These are phyloP conservation scores for Dicycla oo DNA, from an alignment of 2,888 invertebrate species.

Conservation along the genomic window DNA sequence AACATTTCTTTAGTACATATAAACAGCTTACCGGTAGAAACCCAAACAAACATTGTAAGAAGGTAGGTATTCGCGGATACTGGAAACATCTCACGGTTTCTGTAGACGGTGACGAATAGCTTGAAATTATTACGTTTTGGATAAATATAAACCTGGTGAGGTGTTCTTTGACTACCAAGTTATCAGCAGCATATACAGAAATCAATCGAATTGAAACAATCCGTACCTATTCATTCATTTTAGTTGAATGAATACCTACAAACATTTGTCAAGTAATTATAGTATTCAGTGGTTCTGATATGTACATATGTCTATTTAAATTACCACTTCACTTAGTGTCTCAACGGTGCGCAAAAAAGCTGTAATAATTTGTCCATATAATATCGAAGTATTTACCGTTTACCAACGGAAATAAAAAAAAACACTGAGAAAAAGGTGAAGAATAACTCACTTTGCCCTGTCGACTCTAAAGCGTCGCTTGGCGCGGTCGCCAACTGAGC, in stretches of 20 bases:
- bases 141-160: conserved; percentile 23
- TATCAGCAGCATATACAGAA: conserved; percentile 6
- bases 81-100: conserved; percentile 23
- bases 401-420: conserved; percentile 3
- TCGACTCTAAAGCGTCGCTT: conserved; percentile 92
- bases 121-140: conserved; percentile 20
- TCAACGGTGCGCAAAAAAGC: conserved; percentile 8
- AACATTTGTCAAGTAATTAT: neutral
- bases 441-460: conserved; percentile 91
- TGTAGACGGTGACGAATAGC: conserved; percentile 20
- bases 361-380: neutral
- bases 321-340: neutral
- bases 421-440: neutral
- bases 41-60: conserved; percentile 36
- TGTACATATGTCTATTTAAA: conserved; percentile 1
- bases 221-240: neutral
- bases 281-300: too few relatives aligned
- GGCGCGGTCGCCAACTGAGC: conserved; percentile 90
- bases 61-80: conserved; percentile 5
- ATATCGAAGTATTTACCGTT: conserved; percentile 5
- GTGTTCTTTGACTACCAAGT: conserved; percentile 8
- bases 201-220: neutral
- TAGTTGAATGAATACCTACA: neutral
- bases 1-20: conserved; percentile 5
- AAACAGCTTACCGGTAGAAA: conserved; percentile 40